Percentiles rank a stretch among this genome's conserved stretches.
These are phyloP conservation scores for Miichthys miiuy DNA, from an alignment of 2,797 vertebrate species.

Conservation along the genomic window DNA sequence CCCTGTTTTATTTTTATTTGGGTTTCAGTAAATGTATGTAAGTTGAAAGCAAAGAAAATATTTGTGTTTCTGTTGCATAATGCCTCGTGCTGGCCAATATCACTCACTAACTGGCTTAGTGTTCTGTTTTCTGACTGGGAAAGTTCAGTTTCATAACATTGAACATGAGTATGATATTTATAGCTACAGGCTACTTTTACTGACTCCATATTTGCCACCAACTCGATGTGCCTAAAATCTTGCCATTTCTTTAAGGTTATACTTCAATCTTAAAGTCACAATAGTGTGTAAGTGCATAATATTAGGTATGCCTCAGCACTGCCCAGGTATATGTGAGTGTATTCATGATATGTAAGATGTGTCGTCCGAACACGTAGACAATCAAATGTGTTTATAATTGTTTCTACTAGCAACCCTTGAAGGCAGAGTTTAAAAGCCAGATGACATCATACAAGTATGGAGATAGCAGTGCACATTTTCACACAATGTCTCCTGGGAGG, in stretches of 20 bases:
- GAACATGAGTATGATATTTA: not conserved
- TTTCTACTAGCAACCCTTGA: no score
- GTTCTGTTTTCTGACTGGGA: not conserved
- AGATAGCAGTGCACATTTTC: not conserved
- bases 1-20: not conserved
- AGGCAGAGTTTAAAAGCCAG: not conserved
- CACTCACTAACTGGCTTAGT: not conserved
- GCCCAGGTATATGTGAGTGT: not conserved
- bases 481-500: not conserved
- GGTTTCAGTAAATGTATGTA: not conserved
- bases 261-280: not conserved
- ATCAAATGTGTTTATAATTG: not conserved
- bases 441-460: not conserved
- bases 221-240: not conserved
- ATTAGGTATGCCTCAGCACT: not conserved
- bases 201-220: not conserved
- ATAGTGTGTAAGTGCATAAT: not conserved
- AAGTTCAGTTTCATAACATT: slow-evolving; percentile 3
- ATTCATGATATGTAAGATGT: not conserved
- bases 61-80: slow-evolving; percentile 6
- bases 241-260: not conserved
- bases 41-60: slow-evolving; percentile 23
- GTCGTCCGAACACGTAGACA: not conserved
- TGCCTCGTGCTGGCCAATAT: not conserved
- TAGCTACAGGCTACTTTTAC: not conserved